phyloP scores from a whole-genome alignment of 1,140 invertebrate species.

The Heterodera schachtii region DNA sequence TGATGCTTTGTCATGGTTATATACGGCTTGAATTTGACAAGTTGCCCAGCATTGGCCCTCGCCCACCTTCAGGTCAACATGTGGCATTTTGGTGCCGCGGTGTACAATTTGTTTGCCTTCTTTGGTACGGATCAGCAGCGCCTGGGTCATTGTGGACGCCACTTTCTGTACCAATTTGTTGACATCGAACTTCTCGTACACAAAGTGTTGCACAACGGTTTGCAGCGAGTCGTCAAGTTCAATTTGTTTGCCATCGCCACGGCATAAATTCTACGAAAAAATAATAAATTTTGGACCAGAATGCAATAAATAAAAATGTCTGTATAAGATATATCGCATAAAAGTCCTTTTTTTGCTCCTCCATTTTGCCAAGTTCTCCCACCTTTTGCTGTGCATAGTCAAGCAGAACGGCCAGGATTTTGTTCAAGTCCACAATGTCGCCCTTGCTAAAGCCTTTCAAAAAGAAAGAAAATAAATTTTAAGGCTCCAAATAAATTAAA shows the following conservation, averaged over 20 bases:
- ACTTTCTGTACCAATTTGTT: constrained; percentile 45
- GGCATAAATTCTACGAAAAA: constrained; percentile 11
- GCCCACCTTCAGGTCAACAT: constrained; percentile 22
- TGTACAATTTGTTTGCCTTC: constrained; percentile 14
- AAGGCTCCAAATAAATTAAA: not conserved
- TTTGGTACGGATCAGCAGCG: not conserved
- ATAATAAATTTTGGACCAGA: no score
- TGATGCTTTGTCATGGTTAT: no score
- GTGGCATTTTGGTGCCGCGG: constrained; percentile 13
- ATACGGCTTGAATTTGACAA: no score
- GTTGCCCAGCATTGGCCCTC: no score
- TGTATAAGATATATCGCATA: no score
- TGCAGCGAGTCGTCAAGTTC: constrained; percentile 28
- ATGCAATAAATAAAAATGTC: no score
- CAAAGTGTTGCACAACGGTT: constrained; percentile 30
- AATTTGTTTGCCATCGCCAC: not conserved
- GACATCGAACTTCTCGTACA: constrained; percentile 15
- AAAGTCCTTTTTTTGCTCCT: no score
- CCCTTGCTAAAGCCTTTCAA: constrained; percentile 7
- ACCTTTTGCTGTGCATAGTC: constrained; percentile 21
- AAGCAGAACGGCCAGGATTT: constrained; percentile 5
- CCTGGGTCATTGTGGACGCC: constrained; percentile 27
- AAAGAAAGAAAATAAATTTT: not conserved
- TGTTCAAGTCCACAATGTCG: constrained; percentile 17
- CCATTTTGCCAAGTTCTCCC: no score